Percentiles rank a stretch among this genome's conserved stretches.
Conservation (phyloP, 2,888 invertebrate species). For the Hermaeophaga mercurialis region DNA sequence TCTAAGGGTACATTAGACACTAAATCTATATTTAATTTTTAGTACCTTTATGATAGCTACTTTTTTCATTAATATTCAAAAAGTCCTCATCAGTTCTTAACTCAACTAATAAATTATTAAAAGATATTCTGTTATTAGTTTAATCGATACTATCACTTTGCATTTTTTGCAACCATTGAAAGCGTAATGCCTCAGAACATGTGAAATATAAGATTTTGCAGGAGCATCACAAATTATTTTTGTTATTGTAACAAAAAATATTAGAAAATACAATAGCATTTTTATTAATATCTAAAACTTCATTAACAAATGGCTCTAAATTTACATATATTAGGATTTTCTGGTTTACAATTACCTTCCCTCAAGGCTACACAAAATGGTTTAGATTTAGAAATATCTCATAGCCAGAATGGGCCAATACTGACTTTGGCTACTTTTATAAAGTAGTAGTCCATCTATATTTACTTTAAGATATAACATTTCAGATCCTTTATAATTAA, state of each 20-base stretch:
- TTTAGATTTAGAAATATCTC: background rate
- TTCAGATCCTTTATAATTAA: background rate
- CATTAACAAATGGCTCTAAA: background rate
- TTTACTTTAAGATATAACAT: background rate
- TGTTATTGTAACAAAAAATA: background rate
- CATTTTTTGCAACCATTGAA: background rate
- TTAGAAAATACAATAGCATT: background rate
- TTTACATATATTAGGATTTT: background rate
- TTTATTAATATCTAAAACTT: background rate
- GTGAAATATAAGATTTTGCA: background rate
- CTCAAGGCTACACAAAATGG: background rate
- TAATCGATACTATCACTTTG: too few relatives aligned
- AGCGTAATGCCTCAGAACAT: background rate
- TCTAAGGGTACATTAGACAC: background rate
- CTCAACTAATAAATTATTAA: background rate
- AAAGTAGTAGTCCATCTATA: constrained; percentile 2
- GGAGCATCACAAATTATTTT: constrained; percentile 8
- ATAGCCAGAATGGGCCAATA: background rate
- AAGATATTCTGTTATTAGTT: background rate
- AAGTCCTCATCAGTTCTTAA: background rate
- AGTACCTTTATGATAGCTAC: background rate
- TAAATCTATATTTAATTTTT: background rate
- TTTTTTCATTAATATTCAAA: background rate
- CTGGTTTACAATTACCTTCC: background rate
- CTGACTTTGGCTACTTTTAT: background rate